These are phyloP conservation scores for Okamejei kenojei DNA, from an alignment of 2,797 vertebrate genomes.

Conservation along the genomic window DNA sequence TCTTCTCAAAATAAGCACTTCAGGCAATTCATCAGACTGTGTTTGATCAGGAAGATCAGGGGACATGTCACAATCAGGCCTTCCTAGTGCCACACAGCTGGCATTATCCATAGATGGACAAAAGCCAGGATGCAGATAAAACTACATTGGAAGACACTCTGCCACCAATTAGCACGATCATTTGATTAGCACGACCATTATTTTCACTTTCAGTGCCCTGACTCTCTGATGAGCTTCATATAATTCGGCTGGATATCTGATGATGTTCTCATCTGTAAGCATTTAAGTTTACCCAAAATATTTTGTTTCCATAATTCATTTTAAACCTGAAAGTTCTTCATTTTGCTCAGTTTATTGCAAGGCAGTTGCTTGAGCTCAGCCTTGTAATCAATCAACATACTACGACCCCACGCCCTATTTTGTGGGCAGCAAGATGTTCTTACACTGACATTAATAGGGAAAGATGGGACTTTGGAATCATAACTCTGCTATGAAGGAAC, in stretches of 20 bases:
- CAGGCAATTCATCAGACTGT: background rate
- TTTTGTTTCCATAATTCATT: background rate
- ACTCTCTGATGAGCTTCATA: background rate
- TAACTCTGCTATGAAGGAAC: background rate
- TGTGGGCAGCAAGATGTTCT: background rate
- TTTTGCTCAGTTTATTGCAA: background rate
- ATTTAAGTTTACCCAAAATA: background rate
- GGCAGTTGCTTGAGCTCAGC: background rate
- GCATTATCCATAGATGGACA: background rate
- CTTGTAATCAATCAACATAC: background rate
- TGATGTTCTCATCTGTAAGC: too few species aligned
- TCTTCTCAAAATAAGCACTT: background rate
- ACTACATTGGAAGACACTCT: background rate
- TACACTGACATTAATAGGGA: background rate
- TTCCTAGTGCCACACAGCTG: background rate
- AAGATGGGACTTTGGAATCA: background rate
- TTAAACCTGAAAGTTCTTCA: background rate
- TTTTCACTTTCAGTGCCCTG: background rate
- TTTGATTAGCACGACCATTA: background rate
- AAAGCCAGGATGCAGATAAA: slow-evolving; percentile 12
- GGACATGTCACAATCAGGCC: background rate
- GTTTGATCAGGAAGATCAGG: background rate
- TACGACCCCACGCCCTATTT: background rate
- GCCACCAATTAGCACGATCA: background rate
- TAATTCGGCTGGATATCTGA: background rate